Evolutionary conservation across 2,888 invertebrate genomes (phyloP).

Genomic region (Camptogramma bilineatum): DNA sequence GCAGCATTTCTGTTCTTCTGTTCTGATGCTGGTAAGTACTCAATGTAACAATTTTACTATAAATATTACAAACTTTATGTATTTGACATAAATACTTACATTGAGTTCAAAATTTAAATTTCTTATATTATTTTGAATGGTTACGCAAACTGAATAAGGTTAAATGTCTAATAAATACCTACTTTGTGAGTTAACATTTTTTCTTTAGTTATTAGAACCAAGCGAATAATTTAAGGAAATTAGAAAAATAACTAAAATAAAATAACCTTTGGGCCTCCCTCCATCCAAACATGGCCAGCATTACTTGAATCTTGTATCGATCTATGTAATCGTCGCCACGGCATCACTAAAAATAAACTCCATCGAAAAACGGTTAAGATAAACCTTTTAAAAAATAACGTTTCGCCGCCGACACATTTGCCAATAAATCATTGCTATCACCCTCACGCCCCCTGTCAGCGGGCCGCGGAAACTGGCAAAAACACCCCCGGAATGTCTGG

Average conservation of each 20-base stretch:
- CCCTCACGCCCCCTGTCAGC: constrained; percentile 61
- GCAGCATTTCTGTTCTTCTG: constrained; percentile 6
- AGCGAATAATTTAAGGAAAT: no score
- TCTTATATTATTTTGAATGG: no score
- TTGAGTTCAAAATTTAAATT: no score
- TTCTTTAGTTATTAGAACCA: no score
- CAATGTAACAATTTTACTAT: neutral
- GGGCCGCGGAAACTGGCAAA: constrained; percentile 60
- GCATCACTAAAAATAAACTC: constrained; percentile 44
- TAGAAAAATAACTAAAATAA: no score
- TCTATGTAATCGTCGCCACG: constrained; percentile 14
- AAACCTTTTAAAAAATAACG: constrained; percentile 74
- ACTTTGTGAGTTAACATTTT: no score
- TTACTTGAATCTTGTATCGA: constrained; percentile 1
- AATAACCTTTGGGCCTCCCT: no score
- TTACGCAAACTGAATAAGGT: no score
- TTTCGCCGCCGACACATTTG: constrained; percentile 58
- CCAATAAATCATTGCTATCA: constrained; percentile 75
- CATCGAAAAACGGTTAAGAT: constrained; percentile 72
- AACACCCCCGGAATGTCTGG: constrained; percentile 77
- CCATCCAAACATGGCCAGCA: no score
- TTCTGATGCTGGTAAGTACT: neutral
- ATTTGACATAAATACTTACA: no score
- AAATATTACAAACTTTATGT: no score
- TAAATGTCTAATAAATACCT: no score